Evolutionary conservation across 2,113 vertebrate species (phyloP).

Genomic region (Garra rufa): DNA sequence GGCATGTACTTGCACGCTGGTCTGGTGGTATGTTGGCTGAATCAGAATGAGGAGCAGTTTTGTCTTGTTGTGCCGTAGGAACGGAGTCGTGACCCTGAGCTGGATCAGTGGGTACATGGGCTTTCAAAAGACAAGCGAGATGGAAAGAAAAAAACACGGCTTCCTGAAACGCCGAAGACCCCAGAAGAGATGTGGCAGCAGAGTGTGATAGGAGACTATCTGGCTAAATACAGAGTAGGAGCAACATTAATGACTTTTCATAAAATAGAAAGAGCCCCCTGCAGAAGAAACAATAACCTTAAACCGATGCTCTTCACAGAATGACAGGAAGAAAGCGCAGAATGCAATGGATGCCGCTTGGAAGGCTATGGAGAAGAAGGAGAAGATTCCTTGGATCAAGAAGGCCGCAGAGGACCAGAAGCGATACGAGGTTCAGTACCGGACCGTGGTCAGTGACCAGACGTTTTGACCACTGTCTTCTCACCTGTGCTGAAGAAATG

Average conservation of each 20-base stretch:
- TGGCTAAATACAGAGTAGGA: constrained; percentile 79
- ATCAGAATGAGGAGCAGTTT: not conserved
- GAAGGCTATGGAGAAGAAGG: constrained; percentile 84
- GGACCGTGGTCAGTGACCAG: constrained; percentile 71
- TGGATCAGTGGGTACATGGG: constrained; percentile 67
- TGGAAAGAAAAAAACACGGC: constrained; percentile 65
- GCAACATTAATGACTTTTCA: not conserved
- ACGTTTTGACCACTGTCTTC: constrained; percentile 67
- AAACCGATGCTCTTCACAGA: constrained; percentile 62
- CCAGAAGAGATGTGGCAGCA: constrained; percentile 82
- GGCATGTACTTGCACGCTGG: not conserved
- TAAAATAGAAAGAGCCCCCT: not conserved
- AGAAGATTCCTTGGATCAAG: constrained; percentile 84
- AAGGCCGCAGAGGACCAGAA: constrained; percentile 84
- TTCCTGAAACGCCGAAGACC: constrained; percentile 79
- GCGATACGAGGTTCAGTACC: constrained; percentile 80
- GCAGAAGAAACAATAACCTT: not conserved
- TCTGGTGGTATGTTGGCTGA: not conserved
- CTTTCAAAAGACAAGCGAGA: constrained; percentile 69
- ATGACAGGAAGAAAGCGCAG: constrained; percentile 78
- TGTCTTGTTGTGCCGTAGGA: constrained; percentile 63
- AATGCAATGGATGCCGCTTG: constrained; percentile 76
- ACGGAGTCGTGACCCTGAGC: constrained; percentile 67
- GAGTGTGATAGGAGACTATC: constrained; percentile 79
- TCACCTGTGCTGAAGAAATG: constrained; percentile 60